Evolutionary conservation across 2,888 invertebrate species (phyloP).

Genomic region (Caenorhabditis auriculariae): DNA sequence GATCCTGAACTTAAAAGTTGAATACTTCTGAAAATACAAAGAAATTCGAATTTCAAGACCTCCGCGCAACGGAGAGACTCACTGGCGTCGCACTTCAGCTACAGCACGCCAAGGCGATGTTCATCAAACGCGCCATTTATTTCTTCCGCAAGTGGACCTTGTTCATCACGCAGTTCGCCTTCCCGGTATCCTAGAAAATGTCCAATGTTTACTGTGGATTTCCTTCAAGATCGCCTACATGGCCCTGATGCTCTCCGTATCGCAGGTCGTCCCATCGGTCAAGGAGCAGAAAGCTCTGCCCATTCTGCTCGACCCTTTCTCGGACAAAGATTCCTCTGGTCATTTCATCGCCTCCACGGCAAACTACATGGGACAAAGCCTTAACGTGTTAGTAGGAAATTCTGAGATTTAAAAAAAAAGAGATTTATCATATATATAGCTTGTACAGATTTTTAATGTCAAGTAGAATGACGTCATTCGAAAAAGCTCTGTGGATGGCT

Average conservation of each 20-base stretch:
- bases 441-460: too few species aligned
- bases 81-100: conserved; percentile 33
- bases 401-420: too few species aligned
- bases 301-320: conserved; percentile 19
- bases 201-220: too few species aligned
- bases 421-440: too few species aligned
- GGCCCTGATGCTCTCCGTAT: conserved; percentile 26
- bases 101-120: conserved; percentile 51
- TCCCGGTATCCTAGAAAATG: too few species aligned
- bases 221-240: conserved; percentile 32
- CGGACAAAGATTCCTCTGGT: too few species aligned
- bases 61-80: conserved; percentile 22
- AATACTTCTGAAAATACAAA: too few species aligned
- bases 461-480: too few species aligned
- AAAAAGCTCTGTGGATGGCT: too few species aligned
- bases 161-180: conserved; percentile 51
- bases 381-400: too few species aligned
- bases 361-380: too few species aligned
- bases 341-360: too few species aligned
- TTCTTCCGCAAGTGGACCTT: conserved; percentile 53
- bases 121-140: conserved; percentile 50
- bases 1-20: conserved; percentile 28
- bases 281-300: conserved; percentile 31
- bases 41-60: conserved; percentile 17
- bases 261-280: conserved; percentile 30